Evolutionary conservation across 2,797 vertebrate genomes (phyloP), one percentile per base, ranked within the genome.

Genomic region (Percopsis omiscomaycus): DNA sequence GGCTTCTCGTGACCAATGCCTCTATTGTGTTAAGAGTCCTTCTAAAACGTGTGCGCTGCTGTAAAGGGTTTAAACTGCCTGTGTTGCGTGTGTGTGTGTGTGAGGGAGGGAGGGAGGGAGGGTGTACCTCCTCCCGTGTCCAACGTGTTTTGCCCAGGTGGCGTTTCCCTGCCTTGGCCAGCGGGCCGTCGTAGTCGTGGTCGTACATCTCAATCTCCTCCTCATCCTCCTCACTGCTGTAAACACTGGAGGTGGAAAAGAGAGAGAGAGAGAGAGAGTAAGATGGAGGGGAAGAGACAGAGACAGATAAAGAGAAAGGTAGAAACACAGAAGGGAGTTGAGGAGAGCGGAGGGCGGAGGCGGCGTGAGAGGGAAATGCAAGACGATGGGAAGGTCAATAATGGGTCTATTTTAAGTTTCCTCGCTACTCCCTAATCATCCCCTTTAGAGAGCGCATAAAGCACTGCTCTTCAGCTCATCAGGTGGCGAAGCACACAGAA

Each of bases 201-300:
- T 99, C 98, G 46, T 96, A 98, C 89, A 96, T 91, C 86, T 99
- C 98, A 49, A 94, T 89, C 80, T 99, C 98, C 32, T 99, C 98
- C 3, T 99, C 98, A 52, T 99, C 98, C 62, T 99, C 98, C 59
- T 99, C 98, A 15, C 96, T 98, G 69, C 98, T 99, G 87, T 98
- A 99, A 92, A 98, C 95, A 92, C 97, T 98, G 84, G 48, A 61
- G 42, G 54, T 8, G 54, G 13, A 63, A 65, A 10, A 63, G 5
- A 71, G 1, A 28, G 27, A 60, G 1, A 51, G 1, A 51, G 11
- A 53, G 16, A 51, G 27, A 27, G 22, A 29, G 44, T 44, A 30
- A 42, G 54, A 30, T 15, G 55, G 42, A 55, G 30, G 9, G 54
- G 42, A 11, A 30, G 11, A 22, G 14, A 28, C 28, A 55, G 15